A percentile compares a stretch with the other conserved stretches of the same genome.
phyloP scores from a whole-genome alignment of 1,140 invertebrate genomes.

The Caenorhabditis remanei region DNA sequence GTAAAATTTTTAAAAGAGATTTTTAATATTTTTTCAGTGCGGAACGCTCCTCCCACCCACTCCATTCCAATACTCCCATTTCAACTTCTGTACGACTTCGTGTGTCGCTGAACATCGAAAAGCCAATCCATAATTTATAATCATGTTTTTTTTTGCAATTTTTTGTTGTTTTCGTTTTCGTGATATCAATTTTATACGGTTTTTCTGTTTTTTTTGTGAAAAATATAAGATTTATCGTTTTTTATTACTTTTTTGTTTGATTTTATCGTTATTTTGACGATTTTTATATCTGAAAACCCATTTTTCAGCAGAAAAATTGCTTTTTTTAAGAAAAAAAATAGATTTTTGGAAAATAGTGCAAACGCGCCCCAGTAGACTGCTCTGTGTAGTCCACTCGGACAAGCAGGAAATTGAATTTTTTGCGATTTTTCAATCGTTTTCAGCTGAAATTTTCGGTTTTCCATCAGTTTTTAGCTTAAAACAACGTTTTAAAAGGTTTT shows the following conservation, averaged over 20 bases:
- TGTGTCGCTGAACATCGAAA: conserved; percentile 85
- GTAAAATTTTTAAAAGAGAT: neutral
- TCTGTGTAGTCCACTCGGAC: too few relatives aligned
- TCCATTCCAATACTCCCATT: conserved; percentile 86
- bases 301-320: neutral
- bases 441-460: neutral
- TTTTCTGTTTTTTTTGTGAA: neutral
- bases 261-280: neutral
- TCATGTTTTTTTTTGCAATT: conserved; percentile 10
- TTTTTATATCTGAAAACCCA: neutral
- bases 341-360: too few relatives aligned
- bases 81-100: conserved; percentile 85
- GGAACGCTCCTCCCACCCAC: conserved; percentile 83
- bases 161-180: neutral
- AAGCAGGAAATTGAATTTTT: neutral
- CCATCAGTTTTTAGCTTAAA: neutral
- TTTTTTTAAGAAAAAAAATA: too few relatives aligned
- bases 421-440: neutral
- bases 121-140: conserved; percentile 30
- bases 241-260: neutral
- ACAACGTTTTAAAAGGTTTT: too few relatives aligned
- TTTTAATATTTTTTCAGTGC: conserved; percentile 81
- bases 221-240: neutral
- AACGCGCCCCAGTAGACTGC: too few relatives aligned
- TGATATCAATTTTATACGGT: neutral